Percentiles rank a stretch among this genome's conserved stretches.
Conservation (phyloP, 2,113 vertebrate genomes). For the Centropus bengalensis region DNA sequence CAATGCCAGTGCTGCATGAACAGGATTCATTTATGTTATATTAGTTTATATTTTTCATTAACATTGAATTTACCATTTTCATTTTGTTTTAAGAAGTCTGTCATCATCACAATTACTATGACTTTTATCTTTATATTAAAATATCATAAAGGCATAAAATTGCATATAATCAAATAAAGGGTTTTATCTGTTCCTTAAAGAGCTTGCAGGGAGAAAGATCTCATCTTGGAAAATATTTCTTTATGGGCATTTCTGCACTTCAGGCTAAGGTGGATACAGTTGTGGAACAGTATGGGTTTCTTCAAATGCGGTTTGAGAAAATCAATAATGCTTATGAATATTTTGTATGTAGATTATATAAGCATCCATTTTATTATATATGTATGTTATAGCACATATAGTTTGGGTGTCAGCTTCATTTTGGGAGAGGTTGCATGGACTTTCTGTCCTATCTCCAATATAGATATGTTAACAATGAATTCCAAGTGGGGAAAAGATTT, state of each 20-base stretch:
- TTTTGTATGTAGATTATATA: background rate
- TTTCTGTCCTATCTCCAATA: background rate
- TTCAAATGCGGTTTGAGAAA: background rate
- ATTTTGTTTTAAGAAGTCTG: background rate
- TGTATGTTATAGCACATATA: background rate
- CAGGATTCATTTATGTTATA: background rate
- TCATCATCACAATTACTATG: slow-evolving; percentile 1
- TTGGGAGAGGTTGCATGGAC: background rate
- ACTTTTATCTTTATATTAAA: slow-evolving; percentile 35
- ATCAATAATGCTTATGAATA: background rate
- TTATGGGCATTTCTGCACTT: background rate
- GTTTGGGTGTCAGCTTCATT: background rate
- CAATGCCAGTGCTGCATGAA: background rate
- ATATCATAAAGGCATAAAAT: background rate
- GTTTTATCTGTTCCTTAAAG: slow-evolving; percentile 25
- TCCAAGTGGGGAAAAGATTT: background rate
- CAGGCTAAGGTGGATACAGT: background rate
- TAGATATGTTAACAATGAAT: background rate
- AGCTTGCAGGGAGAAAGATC: background rate
- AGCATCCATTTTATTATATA: background rate
- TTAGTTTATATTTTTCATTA: slow-evolving; percentile 59
- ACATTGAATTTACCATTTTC: slow-evolving; percentile 36
- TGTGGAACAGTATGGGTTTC: background rate
- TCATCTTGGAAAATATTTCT: slow-evolving; percentile 4
- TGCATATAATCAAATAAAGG: slow-evolving; percentile 19